Percentiles rank a stretch among this genome's conserved stretches.
Conservation (phyloP, 2,888 invertebrate species). For the Rosalia funebris region DNA sequence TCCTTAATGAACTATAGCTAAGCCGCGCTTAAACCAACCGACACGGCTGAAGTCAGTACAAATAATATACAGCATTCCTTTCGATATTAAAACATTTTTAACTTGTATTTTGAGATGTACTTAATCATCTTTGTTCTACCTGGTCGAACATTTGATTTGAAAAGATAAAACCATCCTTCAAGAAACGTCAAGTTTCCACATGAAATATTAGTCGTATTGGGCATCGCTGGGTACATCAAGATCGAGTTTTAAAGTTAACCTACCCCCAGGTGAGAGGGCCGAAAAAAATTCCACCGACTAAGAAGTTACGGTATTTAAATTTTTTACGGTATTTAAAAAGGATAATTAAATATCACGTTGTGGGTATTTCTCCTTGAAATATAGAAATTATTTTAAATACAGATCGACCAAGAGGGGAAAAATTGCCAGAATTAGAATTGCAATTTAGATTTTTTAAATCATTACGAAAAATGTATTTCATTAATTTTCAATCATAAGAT, state of each 20-base stretch:
- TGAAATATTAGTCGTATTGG: slow-evolving; percentile 34
- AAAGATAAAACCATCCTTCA: slow-evolving; percentile 36
- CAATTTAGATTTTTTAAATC: no score
- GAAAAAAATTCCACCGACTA: slow-evolving; percentile 3
- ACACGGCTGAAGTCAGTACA: neutral
- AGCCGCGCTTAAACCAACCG: neutral
- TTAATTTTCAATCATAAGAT: no score
- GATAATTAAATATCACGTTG: no score
- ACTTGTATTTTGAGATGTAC: slow-evolving; percentile 22
- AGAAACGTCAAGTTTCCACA: slow-evolving; percentile 37
- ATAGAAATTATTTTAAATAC: no score
- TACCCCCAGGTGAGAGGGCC: slow-evolving; percentile 32
- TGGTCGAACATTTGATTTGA: slow-evolving; percentile 33
- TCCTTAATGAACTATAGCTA: neutral
- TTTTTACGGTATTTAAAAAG: neutral
- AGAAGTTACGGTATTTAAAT: neutral
- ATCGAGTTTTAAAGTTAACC: slow-evolving; percentile 12
- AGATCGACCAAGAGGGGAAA: no score
- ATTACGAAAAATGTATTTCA: no score
- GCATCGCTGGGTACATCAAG: slow-evolving; percentile 26
- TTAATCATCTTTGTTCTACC: slow-evolving; percentile 37
- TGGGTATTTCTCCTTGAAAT: no score
- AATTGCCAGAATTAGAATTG: no score
- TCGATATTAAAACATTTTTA: slow-evolving; percentile 19
- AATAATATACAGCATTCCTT: slow-evolving; percentile 18